Evolutionary conservation across 23 tunicate species (phyloP).

Genomic region (Trididemnum clinides): DNA sequence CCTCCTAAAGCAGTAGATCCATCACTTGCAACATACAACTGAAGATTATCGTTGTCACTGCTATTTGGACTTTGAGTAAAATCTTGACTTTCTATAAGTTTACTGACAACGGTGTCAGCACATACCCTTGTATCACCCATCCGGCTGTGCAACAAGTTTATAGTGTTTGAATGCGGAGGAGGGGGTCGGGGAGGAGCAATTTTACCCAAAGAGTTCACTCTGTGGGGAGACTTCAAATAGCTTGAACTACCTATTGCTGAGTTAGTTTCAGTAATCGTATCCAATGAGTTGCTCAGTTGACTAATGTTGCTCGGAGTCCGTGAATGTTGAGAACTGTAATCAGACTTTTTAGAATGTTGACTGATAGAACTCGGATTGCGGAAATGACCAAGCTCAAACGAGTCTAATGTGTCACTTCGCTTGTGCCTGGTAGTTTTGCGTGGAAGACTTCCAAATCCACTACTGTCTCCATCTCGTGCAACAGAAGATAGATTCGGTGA

Average conservation of each 20-base stretch:
- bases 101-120: constrained; percentile 73
- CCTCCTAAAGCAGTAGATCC: constrained; percentile 82
- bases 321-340: constrained; percentile 77
- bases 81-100: constrained; percentile 82
- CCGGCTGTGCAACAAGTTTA: constrained; percentile 29
- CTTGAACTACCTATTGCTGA: constrained; percentile 25
- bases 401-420: constrained; percentile 21
- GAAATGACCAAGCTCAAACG: constrained; percentile 62
- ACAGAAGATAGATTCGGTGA: not conserved
- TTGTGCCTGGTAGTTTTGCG: constrained; percentile 22
- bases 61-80: constrained; percentile 60
- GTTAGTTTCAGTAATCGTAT: constrained; percentile 32
- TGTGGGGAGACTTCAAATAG: constrained; percentile 31
- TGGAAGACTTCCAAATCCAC: constrained; percentile 91
- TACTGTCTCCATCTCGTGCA: constrained; percentile 66
- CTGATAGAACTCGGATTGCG: constrained; percentile 80
- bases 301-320: constrained; percentile 78
- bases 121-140: constrained; percentile 79
- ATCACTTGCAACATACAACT: constrained; percentile 73
- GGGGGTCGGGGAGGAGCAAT: constrained; percentile 33
- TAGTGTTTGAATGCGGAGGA: constrained; percentile 43
- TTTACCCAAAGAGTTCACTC: not conserved
- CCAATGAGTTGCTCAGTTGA: constrained; percentile 48
- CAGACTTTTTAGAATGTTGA: constrained; percentile 76
- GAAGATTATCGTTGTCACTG: constrained; percentile 59